Evolutionary conservation across 2,888 invertebrate species (phyloP).

Genomic region (Machimus atricapillus): DNA sequence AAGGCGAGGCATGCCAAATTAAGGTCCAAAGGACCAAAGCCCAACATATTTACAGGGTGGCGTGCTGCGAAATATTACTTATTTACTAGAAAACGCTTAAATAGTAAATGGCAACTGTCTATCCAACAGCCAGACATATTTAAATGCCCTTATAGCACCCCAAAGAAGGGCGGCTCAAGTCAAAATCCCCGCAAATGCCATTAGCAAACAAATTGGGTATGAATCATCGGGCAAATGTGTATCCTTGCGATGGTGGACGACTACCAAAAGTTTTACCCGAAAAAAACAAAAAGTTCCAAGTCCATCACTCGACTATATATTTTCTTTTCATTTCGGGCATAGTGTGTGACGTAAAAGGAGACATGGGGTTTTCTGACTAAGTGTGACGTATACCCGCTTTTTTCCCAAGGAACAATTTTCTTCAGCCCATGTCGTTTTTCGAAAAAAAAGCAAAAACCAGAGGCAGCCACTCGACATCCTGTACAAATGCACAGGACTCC

Average conservation of each 20-base stretch:
- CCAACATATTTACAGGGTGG: neutral
- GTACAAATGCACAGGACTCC: neutral
- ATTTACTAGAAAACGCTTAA: neutral
- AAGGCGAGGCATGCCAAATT: neutral
- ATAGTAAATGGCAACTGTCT: neutral
- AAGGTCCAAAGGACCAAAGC: neutral
- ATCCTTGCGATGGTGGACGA: neutral
- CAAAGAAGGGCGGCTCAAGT: neutral
- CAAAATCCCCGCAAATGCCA: constrained; percentile 10
- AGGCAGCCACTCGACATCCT: neutral
- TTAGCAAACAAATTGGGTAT: constrained; percentile 30
- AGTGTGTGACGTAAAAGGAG: constrained; percentile 21
- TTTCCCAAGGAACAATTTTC: neutral
- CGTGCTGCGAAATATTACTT: neutral
- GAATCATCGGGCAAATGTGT: constrained; percentile 26
- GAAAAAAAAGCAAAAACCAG: neutral
- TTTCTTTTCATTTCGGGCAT: neutral
- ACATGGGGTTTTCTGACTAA: neutral
- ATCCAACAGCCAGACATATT: constrained; percentile 1
- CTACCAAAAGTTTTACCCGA: neutral
- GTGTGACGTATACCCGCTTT: neutral
- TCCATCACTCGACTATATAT: neutral
- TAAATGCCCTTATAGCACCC: neutral
- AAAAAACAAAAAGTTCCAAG: neutral
- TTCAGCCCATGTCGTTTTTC: neutral